Evolutionary conservation across 1,140 invertebrate species (phyloP), one percentile per base, ranked within the genome.

Genomic region (Diabrotica undecimpunctata): DNA sequence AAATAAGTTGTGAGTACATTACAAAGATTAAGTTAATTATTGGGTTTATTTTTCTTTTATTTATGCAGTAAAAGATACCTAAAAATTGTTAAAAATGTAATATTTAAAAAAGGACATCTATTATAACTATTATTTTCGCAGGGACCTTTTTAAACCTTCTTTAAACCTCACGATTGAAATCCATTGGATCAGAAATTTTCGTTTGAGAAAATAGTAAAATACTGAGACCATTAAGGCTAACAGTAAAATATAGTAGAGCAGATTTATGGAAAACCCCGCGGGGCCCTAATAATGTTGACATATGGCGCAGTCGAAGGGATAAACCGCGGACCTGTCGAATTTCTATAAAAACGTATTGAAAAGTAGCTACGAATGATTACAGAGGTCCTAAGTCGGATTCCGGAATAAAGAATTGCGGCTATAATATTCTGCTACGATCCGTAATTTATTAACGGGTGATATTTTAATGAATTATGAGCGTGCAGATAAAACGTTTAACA

Each of bases 271-370:
- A 69, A 69, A 66, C 63, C 68, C 65, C 67, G 52, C 60, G 64
- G 63, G 59, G 68, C 66, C 66, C 68, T 69, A 66, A 69, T 69
- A 69, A 69, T 69, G 68, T 61, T 69, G 68, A 69, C 68, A 69
- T 69, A 69, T 69, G 68, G 66, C 65, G 68, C 66, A 64, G 61
- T 46, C 41, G 41, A 46, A 46, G 41, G 41, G 59, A 53, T 65
- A 68, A 65, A 58, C 67, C 67, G 64, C 8, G 41, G n/a, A 46
- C 41, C 67, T 62, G 67, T 68, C 66, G 67, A 50, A 62, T 38
- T 60, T 46, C n/a, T 56, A 68, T 68, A 68, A 62, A 68, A 68
- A 68, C 65, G 56, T 68, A 68, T 68, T 65, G 67, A 63, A 39
- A 46, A 46, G 41, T n/a, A 9, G 9, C 4, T 11, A 4, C 3